These are phyloP conservation scores for Poeciliopsis infans DNA, from an alignment of 2,797 vertebrate species.

Conservation along the genomic window DNA sequence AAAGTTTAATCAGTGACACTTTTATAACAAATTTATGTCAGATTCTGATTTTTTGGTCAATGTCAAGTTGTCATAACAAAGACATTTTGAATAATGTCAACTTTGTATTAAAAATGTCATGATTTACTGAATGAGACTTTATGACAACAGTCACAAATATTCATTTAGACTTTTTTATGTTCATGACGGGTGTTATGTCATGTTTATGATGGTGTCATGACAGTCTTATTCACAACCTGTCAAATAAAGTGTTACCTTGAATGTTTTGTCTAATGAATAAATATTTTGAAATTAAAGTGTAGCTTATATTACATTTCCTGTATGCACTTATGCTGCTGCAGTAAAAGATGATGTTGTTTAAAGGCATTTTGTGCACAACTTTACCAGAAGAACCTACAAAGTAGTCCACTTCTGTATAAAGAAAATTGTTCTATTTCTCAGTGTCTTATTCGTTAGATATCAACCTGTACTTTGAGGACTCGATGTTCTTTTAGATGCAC, in stretches of 20 bases:
- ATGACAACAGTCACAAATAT: too few relatives aligned
- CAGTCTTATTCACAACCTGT: too few relatives aligned
- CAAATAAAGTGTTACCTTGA: neutral
- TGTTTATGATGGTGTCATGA: too few relatives aligned
- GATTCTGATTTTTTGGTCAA: too few relatives aligned
- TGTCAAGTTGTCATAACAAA: too few relatives aligned
- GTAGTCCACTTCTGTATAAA: neutral
- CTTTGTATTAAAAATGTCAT: too few relatives aligned
- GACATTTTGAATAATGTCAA: too few relatives aligned
- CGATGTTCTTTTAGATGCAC: slow-evolving; percentile 23
- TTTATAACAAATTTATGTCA: too few relatives aligned
- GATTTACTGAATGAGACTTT: too few relatives aligned
- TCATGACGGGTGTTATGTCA: too few relatives aligned
- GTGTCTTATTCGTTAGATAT: neutral
- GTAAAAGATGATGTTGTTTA: neutral
- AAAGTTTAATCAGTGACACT: too few relatives aligned
- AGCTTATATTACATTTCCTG: neutral
- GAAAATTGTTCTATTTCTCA: neutral
- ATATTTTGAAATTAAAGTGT: neutral
- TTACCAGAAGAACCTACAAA: neutral
- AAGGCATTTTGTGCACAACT: neutral
- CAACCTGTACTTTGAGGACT: slow-evolving; percentile 10
- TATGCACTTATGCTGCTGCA: neutral
- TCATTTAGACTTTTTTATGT: too few relatives aligned
- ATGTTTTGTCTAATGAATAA: neutral